Conservation (phyloP, 2,888 invertebrate species). For the Sinhomidia bicolor region DNA sequence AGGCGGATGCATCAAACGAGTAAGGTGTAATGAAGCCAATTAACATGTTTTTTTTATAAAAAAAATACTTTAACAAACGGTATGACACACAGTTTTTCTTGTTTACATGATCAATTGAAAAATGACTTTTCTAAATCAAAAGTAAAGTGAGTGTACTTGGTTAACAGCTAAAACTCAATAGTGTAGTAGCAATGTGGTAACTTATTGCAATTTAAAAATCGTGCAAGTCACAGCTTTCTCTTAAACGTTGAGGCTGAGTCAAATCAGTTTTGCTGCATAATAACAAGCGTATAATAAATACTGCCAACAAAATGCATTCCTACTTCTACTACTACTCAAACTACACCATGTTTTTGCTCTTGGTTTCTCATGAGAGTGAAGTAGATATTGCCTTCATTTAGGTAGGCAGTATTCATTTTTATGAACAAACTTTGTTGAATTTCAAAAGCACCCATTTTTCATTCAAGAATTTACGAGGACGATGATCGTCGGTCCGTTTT, state of each 20-base stretch:
- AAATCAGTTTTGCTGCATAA: not conserved
- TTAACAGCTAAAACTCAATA: not conserved
- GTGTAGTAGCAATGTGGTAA: not conserved
- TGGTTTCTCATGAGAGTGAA: not conserved
- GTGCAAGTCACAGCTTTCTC: conserved; percentile 11
- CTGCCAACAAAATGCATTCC: not conserved
- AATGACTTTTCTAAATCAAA: not conserved
- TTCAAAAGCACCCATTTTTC: not conserved
- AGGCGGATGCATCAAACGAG: not conserved
- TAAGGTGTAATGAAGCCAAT: conserved; percentile 21
- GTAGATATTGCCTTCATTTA: not conserved
- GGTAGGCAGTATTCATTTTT: not conserved
- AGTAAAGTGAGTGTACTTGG: not conserved
- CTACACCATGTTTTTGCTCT: too few species aligned
- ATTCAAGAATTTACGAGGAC: not conserved
- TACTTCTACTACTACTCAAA: too few species aligned
- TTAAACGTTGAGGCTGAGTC: not conserved
- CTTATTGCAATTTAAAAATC: not conserved
- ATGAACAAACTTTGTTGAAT: not conserved
- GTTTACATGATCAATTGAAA: not conserved
- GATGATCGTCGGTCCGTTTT: conserved; percentile 17
- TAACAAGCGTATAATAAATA: not conserved
- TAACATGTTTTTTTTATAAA: not conserved
- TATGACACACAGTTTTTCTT: not conserved
- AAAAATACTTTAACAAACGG: not conserved